These are phyloP conservation scores for Myotis lucifugus DNA, from an alignment of 2,113 vertebrate species.

Conservation along the genomic window DNA sequence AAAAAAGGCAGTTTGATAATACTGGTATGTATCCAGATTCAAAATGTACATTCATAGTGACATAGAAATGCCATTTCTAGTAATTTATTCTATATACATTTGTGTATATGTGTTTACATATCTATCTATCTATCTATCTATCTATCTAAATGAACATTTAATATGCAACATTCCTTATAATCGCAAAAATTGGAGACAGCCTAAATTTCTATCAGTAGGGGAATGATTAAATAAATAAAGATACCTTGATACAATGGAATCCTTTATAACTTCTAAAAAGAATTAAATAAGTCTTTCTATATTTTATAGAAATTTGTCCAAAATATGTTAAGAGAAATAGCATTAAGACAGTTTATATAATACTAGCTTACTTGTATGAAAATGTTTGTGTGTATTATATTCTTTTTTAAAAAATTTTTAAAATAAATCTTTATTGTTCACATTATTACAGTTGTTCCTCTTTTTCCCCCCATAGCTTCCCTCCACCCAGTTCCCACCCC, in stretches of 20 bases:
- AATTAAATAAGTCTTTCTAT: not conserved
- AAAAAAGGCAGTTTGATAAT: constrained; percentile 32
- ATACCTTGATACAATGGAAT: not conserved
- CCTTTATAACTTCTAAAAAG: not conserved
- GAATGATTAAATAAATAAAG: constrained; percentile 29
- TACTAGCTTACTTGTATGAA: not conserved
- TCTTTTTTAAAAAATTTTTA: not conserved
- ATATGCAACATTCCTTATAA: not conserved
- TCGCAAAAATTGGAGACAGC: constrained; percentile 14
- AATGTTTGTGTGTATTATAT: not conserved
- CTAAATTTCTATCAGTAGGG: not conserved
- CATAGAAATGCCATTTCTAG: constrained; percentile 20
- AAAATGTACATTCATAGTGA: constrained; percentile 11
- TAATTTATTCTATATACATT: not conserved
- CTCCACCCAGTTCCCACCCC: no score
- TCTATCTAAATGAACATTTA: not conserved
- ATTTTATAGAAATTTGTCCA: constrained; percentile 21
- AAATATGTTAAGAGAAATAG: constrained; percentile 10
- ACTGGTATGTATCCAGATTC: constrained; percentile 21
- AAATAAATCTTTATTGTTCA: no score
- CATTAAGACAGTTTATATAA: not conserved
- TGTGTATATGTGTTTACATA: not conserved
- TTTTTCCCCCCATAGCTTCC: no score
- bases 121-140: not conserved
- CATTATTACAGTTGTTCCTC: no score